Evolutionary conservation across 2,797 vertebrate species (phyloP), one percentile per base, ranked within the genome.

Genomic region (Champsocephalus gunnari): DNA sequence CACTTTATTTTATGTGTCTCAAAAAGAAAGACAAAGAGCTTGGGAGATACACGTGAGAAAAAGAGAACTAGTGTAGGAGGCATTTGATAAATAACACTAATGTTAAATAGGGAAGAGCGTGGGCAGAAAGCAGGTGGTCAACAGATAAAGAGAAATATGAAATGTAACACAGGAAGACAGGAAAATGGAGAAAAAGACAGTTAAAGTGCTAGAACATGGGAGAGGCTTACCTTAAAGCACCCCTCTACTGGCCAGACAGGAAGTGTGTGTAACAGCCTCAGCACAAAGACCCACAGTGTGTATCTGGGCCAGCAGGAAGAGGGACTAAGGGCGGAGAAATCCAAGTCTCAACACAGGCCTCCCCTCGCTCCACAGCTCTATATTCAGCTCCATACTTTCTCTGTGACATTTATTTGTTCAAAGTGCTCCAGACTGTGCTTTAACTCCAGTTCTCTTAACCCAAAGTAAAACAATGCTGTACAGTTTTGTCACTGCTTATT

Each of bases 201-300:
- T 49, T 83, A 21, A 57, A 77, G 17, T 19, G 10, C 41, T 49
- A 49, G 56, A 80, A 82, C 82, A 86, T 73, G 66, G 71, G 45
- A 82, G 74, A 85, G 73, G 79, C 71, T 92, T 88, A 92, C 91
- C 91, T 93, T 91, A 90, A 91, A 91, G 78, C 84, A 93, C 89
- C 88, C 86, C 69, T 84, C 79, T 90, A 71, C 86, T 80, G 73
- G 86, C 84, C 90, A 92, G 88, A 88, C 91, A 90, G 89, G 88
- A 91, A 90, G 88, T 83, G 80, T 89, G 83, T 89, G 82, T 88
- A 88, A 89, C 81, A 86, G 84, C 77, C 79, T 79, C 68, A 86
- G 85, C 88, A 93, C 90, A 92, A 92, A 92, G 90, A 87, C 80
- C 86, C 77, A 88, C 90, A 91, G 89, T 91, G 85, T 91, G 87